Evolutionary conservation across 1,140 invertebrate genomes (phyloP).

Genomic region (Yoshiicerus persimilis): DNA sequence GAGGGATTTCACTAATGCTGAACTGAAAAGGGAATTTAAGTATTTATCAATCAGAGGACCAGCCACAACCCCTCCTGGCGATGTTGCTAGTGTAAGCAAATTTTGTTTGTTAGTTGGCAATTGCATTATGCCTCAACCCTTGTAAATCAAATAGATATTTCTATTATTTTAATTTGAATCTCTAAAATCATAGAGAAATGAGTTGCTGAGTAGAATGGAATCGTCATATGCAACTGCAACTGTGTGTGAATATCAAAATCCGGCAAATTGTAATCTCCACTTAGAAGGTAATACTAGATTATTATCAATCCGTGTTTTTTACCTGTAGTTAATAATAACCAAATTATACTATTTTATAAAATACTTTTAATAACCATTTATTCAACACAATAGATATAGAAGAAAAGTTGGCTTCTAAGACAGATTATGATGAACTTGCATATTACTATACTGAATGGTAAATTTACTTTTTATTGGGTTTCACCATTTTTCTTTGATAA

Average conservation of each 20-base stretch:
- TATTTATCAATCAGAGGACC: conserved; percentile 38
- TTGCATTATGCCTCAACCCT: background rate
- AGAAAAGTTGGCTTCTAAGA: conserved; percentile 51
- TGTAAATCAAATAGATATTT: background rate
- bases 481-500: background rate
- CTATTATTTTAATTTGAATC: background rate
- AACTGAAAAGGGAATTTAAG: conserved; percentile 33
- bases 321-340: too few relatives aligned
- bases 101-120: background rate
- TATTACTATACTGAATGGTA: conserved; percentile 65
- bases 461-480: too few relatives aligned
- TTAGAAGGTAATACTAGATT: background rate
- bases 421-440: conserved; percentile 58
- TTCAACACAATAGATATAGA: conserved; percentile 53
- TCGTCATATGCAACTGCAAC: conserved; percentile 33
- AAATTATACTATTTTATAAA: too few relatives aligned
- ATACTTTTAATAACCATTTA: too few relatives aligned
- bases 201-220: conserved; percentile 34
- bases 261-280: conserved; percentile 24
- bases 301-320: too few relatives aligned
- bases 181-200: conserved; percentile 35
- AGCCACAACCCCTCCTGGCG: conserved; percentile 22
- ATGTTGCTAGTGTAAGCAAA: background rate
- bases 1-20: conserved; percentile 23
- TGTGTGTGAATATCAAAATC: conserved; percentile 42